These are phyloP conservation scores for Melanotaenia nigrans DNA, from an alignment of 2,797 vertebrate genomes.

Conservation along the genomic window DNA sequence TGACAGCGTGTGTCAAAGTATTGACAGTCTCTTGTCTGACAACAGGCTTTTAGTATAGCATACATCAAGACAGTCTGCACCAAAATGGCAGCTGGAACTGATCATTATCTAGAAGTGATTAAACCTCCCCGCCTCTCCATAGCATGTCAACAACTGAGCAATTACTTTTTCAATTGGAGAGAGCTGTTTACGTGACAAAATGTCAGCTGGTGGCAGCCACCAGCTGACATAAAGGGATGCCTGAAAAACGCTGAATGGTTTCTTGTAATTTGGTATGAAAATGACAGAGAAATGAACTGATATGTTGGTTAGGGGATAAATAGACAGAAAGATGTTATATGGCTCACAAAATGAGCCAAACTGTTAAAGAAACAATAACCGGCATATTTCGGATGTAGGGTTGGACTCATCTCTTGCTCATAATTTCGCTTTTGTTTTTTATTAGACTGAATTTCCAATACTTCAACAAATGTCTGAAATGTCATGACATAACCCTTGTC, in stretches of 20 bases:
- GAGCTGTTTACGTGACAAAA: conserved; percentile 61
- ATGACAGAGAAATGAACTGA: conserved; percentile 1
- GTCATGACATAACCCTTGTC: no score
- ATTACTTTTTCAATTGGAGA: conserved; percentile 69
- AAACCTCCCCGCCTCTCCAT: conserved; percentile 52
- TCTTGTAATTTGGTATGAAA: conserved; percentile 22
- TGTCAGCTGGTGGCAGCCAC: conserved; percentile 43
- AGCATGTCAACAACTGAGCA: conserved; percentile 67
- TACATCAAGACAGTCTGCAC: conserved; percentile 61
- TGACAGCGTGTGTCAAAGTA: conserved; percentile 42
- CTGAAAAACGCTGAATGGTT: conserved; percentile 27
- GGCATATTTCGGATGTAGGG: no score
- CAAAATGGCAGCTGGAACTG: conserved; percentile 66
- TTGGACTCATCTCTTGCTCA: no score
- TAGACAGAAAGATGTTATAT: conserved; percentile 1
- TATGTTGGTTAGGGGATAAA: conserved; percentile 44
- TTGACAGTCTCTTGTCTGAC: conserved; percentile 36
- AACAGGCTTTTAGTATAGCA: conserved; percentile 60
- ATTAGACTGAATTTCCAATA: no score
- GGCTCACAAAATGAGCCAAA: no score
- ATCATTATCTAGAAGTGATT: conserved; percentile 76
- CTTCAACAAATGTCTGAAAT: no score
- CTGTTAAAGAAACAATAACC: no score
- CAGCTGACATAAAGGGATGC: conserved; percentile 22
- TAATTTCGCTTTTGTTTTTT: no score